Conservation (phyloP, 2,888 invertebrate genomes). For the Dione vanillae region DNA sequence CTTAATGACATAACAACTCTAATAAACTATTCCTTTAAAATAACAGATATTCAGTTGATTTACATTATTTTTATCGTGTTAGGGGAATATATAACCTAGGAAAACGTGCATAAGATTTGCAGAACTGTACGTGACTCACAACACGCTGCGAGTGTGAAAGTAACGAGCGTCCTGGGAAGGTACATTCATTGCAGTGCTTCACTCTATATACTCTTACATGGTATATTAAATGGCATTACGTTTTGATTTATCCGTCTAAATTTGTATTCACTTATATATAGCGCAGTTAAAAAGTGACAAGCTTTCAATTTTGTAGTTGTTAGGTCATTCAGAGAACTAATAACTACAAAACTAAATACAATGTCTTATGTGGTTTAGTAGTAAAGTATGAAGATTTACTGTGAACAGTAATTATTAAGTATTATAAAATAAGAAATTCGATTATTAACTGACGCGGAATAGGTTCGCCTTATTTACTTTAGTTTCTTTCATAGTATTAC, state of each 20-base stretch:
- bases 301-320: no score
- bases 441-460: no score
- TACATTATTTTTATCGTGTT: constrained; percentile 27
- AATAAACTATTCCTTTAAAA: background rate
- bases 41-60: background rate
- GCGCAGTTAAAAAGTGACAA: no score
- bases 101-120: constrained; percentile 27
- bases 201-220: background rate
- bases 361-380: no score
- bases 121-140: constrained; percentile 27
- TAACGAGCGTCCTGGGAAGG: constrained; percentile 22
- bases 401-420: no score
- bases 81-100: constrained; percentile 18
- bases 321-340: no score
- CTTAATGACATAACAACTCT: background rate
- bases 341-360: no score
- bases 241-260: background rate
- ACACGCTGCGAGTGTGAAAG: constrained; percentile 24
- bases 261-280: background rate
- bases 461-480: no score
- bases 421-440: no score
- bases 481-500: no score
- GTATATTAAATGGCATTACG: constrained; percentile 13
- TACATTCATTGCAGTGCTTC: constrained; percentile 25
- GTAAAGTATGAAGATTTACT: no score